Conservation (phyloP, 2,888 invertebrate genomes). For the Parasteatoda lunata region DNA sequence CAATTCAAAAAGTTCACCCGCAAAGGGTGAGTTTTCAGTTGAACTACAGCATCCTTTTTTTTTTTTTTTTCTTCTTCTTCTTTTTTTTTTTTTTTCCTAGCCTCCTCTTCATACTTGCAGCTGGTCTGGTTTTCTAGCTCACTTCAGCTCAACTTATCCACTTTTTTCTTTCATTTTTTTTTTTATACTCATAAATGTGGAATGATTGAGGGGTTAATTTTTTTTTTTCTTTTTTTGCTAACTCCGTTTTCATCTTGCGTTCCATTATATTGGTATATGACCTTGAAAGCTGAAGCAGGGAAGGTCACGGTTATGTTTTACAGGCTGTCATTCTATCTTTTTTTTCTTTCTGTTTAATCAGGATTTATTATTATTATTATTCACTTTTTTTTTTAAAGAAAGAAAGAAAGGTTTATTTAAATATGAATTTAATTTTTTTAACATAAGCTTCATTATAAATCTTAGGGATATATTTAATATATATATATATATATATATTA, state of each 20-base stretch:
- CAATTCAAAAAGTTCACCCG: not conserved
- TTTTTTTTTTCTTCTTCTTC: not conserved
- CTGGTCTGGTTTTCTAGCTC: conserved; percentile 49
- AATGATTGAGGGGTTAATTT: conserved; percentile 38
- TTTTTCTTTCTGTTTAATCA: not conserved
- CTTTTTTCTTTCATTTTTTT: conserved; percentile 5
- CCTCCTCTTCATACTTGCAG: conserved; percentile 24
- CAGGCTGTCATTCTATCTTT: not conserved
- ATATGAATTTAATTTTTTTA: too few relatives aligned
- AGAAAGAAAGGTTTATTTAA: too few relatives aligned
- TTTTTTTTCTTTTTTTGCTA: conserved; percentile 5
- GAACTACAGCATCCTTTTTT: not conserved
- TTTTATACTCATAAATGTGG: conserved; percentile 10
- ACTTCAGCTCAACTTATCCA: not conserved
- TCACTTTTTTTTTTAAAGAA: not conserved
- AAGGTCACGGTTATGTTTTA: conserved; percentile 37
- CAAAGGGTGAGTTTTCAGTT: not conserved
- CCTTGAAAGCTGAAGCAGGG: conserved; percentile 42
- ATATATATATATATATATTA: too few relatives aligned
- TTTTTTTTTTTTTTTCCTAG: not conserved
- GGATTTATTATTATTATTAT: not conserved
- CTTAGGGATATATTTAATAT: too few relatives aligned
- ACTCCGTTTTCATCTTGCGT: conserved; percentile 4
- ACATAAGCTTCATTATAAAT: too few relatives aligned
- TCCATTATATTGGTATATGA: conserved; percentile 40